Conservation (phyloP, 2,888 invertebrate species). For the Geophilus truncorum region DNA sequence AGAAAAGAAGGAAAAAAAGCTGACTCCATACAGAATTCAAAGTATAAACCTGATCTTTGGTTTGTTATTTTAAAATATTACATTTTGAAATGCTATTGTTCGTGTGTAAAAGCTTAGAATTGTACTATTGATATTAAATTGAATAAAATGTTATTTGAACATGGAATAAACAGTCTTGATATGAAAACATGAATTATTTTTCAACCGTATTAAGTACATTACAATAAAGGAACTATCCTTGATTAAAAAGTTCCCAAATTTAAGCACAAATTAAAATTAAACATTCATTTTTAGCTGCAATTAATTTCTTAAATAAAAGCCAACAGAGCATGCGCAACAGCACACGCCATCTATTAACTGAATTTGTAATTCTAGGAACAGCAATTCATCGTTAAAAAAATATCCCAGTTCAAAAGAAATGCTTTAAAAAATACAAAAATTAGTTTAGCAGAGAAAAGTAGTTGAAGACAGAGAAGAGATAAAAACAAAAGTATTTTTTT, state of each 20-base stretch:
- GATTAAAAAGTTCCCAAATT: background rate
- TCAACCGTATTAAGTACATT: slow-evolving; percentile 27
- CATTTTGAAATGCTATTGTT: background rate
- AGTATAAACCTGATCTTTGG: slow-evolving; percentile 9
- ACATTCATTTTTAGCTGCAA: background rate
- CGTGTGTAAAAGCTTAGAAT: background rate
- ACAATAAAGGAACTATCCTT: background rate
- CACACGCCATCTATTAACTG: background rate
- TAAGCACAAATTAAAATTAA: background rate
- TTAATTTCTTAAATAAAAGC: background rate
- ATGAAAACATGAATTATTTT: background rate
- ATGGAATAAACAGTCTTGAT: background rate
- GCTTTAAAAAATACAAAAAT: background rate
- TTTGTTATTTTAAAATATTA: background rate
- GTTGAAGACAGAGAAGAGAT: background rate
- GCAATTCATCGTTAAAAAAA: background rate
- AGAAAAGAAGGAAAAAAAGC: background rate
- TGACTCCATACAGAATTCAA: background rate
- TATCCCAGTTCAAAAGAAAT: background rate
- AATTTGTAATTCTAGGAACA: slow-evolving; percentile 7
- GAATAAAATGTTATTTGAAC: background rate
- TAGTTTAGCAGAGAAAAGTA: background rate
- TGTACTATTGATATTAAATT: background rate
- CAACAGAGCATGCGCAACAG: background rate
- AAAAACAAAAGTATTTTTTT: background rate